A percentile compares a stretch with the other conserved stretches of the same genome.
phyloP scores from a whole-genome alignment of 1,140 invertebrate genomes.

The Pentalonia nigronervosa region DNA sequence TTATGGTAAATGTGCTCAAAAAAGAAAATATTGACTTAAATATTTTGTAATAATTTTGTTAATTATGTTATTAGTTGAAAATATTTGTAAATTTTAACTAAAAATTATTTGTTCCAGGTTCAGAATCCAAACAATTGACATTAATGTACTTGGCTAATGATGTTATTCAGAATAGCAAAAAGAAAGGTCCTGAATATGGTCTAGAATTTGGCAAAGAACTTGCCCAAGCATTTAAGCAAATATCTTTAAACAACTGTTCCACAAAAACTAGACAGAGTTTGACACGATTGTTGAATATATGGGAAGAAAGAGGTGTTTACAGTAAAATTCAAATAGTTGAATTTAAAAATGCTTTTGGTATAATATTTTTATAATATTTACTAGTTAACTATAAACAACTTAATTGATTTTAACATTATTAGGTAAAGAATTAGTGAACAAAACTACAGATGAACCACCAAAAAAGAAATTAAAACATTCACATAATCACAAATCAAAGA shows the following conservation, averaged over 20 bases:
- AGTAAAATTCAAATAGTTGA: slow-evolving; percentile 78
- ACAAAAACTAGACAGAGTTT: slow-evolving; percentile 81
- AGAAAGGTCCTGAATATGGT: slow-evolving; percentile 95
- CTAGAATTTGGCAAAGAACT: slow-evolving; percentile 82
- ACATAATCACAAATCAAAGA: slow-evolving; percentile 60
- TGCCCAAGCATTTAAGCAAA: slow-evolving; percentile 81
- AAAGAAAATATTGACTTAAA: not conserved
- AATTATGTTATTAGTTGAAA: not conserved
- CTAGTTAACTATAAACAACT: not conserved
- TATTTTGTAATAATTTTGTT: not conserved
- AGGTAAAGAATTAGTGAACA: slow-evolving; percentile 16
- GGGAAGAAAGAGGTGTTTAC: slow-evolving; percentile 92
- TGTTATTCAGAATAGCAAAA: slow-evolving; percentile 97
- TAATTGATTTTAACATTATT: slow-evolving; percentile 25
- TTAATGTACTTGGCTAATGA: slow-evolving; percentile 98
- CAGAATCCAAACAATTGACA: slow-evolving; percentile 85
- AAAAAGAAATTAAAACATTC: slow-evolving; percentile 59
- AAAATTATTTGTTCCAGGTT: slow-evolving; percentile 72
- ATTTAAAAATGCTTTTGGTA: slow-evolving; percentile 71
- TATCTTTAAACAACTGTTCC: slow-evolving; percentile 74
- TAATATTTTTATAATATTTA: slow-evolving; percentile 30
- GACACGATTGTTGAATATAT: slow-evolving; percentile 84
- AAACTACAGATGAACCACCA: slow-evolving; percentile 56
- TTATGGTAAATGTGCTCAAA: not conserved
- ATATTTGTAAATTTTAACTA: not conserved